Percentiles rank a stretch among this genome's conserved stretches.
phyloP scores from a whole-genome alignment of 23 tunicate genomes.

The Clavelina lepadiformis region DNA sequence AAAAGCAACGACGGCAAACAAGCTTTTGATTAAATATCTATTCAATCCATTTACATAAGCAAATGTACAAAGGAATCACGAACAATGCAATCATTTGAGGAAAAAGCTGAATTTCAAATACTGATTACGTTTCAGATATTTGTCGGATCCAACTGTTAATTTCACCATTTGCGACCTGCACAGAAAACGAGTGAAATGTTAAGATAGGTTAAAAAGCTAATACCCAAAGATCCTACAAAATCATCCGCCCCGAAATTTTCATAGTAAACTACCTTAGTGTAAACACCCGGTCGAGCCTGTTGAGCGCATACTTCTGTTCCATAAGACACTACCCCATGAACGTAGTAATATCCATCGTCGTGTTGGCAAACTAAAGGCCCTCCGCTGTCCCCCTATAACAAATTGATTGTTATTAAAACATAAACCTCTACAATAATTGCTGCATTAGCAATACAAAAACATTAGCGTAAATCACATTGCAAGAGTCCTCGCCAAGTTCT shows the following conservation, averaged over 20 bases:
- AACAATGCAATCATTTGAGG: too few species aligned
- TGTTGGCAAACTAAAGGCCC: conserved; percentile 51
- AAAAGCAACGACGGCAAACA: too few species aligned
- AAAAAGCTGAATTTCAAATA: too few species aligned
- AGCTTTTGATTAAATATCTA: too few species aligned
- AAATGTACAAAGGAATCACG: too few species aligned
- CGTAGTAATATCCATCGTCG: conserved; percentile 19
- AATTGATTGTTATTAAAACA: background rate
- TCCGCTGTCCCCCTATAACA: conserved; percentile 64
- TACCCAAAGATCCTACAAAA: too few species aligned
- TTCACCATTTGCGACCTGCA: too few species aligned
- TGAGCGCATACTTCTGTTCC: conserved; percentile 47
- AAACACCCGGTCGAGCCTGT: conserved; percentile 28
- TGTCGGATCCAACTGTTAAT: too few species aligned
- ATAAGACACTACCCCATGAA: conserved; percentile 55
- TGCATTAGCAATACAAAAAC: background rate
- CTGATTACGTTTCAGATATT: too few species aligned
- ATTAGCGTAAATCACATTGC: conserved; percentile 17
- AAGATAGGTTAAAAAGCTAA: too few species aligned
- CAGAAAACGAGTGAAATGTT: too few species aligned
- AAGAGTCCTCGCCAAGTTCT: conserved; percentile 31
- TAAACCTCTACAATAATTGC: background rate
- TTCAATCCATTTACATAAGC: too few species aligned
- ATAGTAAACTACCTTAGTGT: conserved; percentile 53
- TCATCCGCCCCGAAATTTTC: background rate